These are phyloP conservation scores for Trachemys scripta DNA, from an alignment of 2,113 vertebrate species.

Conservation along the genomic window DNA sequence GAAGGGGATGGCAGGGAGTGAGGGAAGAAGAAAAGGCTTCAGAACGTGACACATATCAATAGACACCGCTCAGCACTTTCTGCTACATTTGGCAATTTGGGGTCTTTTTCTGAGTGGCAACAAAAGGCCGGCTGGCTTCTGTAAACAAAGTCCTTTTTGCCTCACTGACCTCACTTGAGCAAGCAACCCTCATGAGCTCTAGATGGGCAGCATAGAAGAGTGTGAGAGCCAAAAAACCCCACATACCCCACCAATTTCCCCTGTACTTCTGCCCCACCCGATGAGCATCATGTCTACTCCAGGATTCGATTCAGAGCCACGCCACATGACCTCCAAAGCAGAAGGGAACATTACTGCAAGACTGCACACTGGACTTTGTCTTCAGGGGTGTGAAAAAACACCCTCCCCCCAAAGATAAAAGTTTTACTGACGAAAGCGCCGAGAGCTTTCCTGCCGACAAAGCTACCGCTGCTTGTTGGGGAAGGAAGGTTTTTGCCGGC, in stretches of 20 bases:
- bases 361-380: too few species aligned
- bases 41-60: background rate
- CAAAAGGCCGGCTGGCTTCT: background rate
- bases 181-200: background rate
- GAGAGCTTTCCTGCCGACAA: too few species aligned
- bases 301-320: background rate
- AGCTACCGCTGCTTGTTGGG: too few species aligned
- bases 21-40: background rate
- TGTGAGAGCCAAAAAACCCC: background rate
- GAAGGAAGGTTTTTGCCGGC: too few species aligned
- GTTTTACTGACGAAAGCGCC: too few species aligned
- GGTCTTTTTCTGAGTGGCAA: background rate
- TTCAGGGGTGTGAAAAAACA: too few species aligned
- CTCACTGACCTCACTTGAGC: background rate
- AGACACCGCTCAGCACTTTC: background rate
- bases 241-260: too few species aligned
- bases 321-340: background rate
- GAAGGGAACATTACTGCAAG: background rate
- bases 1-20: background rate
- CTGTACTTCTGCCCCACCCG: background rate
- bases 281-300: background rate
- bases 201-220: background rate
- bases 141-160: background rate
- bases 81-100: background rate
- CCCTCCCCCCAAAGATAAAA: too few species aligned